A percentile compares a stretch with the other conserved stretches of the same genome.
These are phyloP conservation scores for Brachionus plicatilis DNA, from an alignment of 1,140 invertebrate species.

Conservation along the genomic window DNA sequence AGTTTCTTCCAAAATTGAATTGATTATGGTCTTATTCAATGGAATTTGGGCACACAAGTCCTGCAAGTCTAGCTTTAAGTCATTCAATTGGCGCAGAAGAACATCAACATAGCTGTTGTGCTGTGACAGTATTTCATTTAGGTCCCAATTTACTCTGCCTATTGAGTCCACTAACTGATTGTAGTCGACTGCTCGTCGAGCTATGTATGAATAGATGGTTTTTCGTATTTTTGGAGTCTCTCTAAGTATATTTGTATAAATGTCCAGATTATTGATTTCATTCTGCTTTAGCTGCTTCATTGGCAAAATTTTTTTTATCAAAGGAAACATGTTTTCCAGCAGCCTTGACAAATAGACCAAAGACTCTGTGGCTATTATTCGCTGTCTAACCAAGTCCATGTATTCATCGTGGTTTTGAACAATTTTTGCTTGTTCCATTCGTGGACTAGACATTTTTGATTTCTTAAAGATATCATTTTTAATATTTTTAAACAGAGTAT, in stretches of 20 bases:
- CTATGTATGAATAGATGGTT: slow-evolving; percentile 77
- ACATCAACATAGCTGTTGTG: slow-evolving; percentile 76
- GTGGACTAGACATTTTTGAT: background rate
- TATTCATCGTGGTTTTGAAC: background rate
- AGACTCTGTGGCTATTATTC: slow-evolving; percentile 85
- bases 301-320: slow-evolving; percentile 63
- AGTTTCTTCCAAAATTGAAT: slow-evolving; percentile 20
- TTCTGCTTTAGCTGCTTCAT: background rate
- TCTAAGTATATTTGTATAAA: slow-evolving; percentile 69
- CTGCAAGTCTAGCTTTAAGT: background rate
- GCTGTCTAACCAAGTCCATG: slow-evolving; percentile 57
- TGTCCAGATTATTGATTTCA: slow-evolving; percentile 46
- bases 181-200: slow-evolving; percentile 71
- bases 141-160: slow-evolving; percentile 83
- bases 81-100: slow-evolving; percentile 49
- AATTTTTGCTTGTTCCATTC: background rate
- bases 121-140: slow-evolving; percentile 83
- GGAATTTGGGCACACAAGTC: slow-evolving; percentile 49
- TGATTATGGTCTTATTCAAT: slow-evolving; percentile 48
- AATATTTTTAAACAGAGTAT: slow-evolving; percentile 8
- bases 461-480: slow-evolving; percentile 20
- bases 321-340: slow-evolving; percentile 72
- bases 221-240: slow-evolving; percentile 68
- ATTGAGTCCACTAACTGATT: slow-evolving; percentile 70
- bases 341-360: slow-evolving; percentile 67